Evolutionary conservation across 2,888 invertebrate genomes (phyloP), one percentile per base, ranked within the genome.

Genomic region (Erebia palarica): DNA sequence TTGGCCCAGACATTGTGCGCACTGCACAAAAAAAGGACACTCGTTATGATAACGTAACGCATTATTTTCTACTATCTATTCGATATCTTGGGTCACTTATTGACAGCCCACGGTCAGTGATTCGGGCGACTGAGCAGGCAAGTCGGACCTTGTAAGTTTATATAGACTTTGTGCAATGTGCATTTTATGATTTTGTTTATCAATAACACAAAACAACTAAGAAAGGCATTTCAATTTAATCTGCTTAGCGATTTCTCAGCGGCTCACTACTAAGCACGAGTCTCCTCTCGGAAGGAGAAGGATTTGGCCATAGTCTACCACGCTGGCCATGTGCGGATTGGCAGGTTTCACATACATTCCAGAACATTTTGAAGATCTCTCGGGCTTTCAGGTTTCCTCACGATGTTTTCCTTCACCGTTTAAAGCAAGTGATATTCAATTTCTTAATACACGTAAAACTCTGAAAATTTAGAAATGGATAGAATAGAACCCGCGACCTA

Each of bases 1-100:
- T 82, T 81, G 13, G 85, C 83, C 42, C 60, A 44, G 65, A 57
- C 61, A 57, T 71, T 73, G 66, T 51, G 71, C 67, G 21, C 60
- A 74, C 71, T 78, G 60, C 74, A 69, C 49, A 72, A 14, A 73
- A 71, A 68, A 72, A 74, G 67, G 63, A 68, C 71, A 73, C 70
- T 68, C 67, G 27, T 36, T 65, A 72, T 47, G 53, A 72, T 64
- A 49, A 63, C 67, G 64, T 70, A 74, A n/a, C 4, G 16, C 77
- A 77, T 78, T 64, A 21, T 69, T 72, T 70, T 53, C 64, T 47
- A 64, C 67, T 75, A 71, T 72, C 74, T 59, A 55, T 18, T 16
- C 13, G 53, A 49, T 58, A 47, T 59, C 47, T 61, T 68, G 69
- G 75, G 74, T 78, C 77, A 76, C 75, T 66, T 61, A 71, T 70